A percentile compares a stretch with the other conserved stretches of the same genome.
Evolutionary conservation across 2,797 vertebrate species (phyloP).

Genomic region (Enteromius paludinosus): DNA sequence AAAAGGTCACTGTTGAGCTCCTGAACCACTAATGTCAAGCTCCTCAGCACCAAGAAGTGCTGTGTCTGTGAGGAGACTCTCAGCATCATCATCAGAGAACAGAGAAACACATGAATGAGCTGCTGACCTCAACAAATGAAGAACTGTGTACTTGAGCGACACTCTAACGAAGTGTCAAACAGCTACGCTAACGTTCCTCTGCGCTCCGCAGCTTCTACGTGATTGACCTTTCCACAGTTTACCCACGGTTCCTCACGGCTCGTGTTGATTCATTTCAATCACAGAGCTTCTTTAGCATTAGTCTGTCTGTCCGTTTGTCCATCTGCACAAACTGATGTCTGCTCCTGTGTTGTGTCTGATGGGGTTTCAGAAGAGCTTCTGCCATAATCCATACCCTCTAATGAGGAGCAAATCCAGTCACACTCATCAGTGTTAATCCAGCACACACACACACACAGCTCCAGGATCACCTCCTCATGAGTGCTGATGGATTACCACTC

Average conservation of each 20-base stretch:
- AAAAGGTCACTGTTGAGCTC: background rate
- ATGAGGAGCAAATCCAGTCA: slow-evolving; percentile 63
- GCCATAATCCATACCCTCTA: slow-evolving; percentile 61
- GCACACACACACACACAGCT: slow-evolving; percentile 35
- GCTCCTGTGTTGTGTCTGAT: slow-evolving; percentile 31
- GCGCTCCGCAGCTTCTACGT: slow-evolving; percentile 26
- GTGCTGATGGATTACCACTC: slow-evolving; percentile 54
- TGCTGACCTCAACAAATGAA: background rate
- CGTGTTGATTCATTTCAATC: slow-evolving; percentile 66
- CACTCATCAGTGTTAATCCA: slow-evolving; percentile 61
- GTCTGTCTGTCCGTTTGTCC: slow-evolving; percentile 16
- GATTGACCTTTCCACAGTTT: slow-evolving; percentile 72
- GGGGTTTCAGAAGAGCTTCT: slow-evolving; percentile 12
- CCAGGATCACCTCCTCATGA: slow-evolving; percentile 60
- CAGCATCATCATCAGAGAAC: background rate
- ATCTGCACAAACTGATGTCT: slow-evolving; percentile 55
- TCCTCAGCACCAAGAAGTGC: background rate
- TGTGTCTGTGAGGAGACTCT: background rate
- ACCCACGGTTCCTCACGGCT: slow-evolving; percentile 61
- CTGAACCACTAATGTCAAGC: background rate
- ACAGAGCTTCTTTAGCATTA: slow-evolving; percentile 54
- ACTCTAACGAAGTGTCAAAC: slow-evolving; percentile 71
- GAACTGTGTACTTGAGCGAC: slow-evolving; percentile 64
- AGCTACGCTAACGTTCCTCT: slow-evolving; percentile 5
- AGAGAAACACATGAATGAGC: background rate